phyloP scores from a whole-genome alignment of 2,888 invertebrate species.

The Andrena haemorrhoa region DNA sequence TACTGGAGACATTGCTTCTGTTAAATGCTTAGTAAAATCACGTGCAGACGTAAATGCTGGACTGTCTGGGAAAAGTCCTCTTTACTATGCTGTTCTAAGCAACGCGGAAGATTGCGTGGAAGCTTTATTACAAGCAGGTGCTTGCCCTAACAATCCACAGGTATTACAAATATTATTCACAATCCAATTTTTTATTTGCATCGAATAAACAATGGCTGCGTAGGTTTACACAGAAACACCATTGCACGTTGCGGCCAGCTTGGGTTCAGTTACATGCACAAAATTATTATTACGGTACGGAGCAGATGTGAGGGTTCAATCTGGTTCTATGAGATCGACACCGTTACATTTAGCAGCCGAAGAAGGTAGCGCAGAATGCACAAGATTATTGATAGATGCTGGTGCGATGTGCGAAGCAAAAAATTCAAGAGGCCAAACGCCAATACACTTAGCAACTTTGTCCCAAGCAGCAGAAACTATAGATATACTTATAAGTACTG shows the following conservation, averaged over 20 bases:
- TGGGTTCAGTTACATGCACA: slow-evolving; percentile 90
- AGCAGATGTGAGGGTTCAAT: slow-evolving; percentile 92
- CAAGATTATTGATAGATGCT: slow-evolving; percentile 89
- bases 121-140: slow-evolving; percentile 91
- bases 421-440: slow-evolving; percentile 92
- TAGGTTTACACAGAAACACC: slow-evolving; percentile 94
- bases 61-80: slow-evolving; percentile 88
- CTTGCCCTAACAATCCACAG: slow-evolving; percentile 93
- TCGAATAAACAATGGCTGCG: slow-evolving; percentile 27
- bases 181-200: neutral
- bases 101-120: slow-evolving; percentile 91
- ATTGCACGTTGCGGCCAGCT: slow-evolving; percentile 92
- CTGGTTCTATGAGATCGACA: slow-evolving; percentile 90
- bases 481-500: slow-evolving; percentile 89
- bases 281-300: slow-evolving; percentile 91
- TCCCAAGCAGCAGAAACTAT: slow-evolving; percentile 93
- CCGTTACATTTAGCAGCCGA: slow-evolving; percentile 95
- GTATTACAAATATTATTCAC: slow-evolving; percentile 81
- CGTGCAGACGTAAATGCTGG: slow-evolving; percentile 94
- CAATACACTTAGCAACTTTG: slow-evolving; percentile 93
- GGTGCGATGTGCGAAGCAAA: slow-evolving; percentile 92
- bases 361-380: slow-evolving; percentile 93
- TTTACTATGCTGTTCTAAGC: slow-evolving; percentile 94
- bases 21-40: slow-evolving; percentile 88
- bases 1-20: slow-evolving; percentile 87